Conservation (phyloP, 2,113 vertebrate genomes). For the Tylochromis polylepis region DNA sequence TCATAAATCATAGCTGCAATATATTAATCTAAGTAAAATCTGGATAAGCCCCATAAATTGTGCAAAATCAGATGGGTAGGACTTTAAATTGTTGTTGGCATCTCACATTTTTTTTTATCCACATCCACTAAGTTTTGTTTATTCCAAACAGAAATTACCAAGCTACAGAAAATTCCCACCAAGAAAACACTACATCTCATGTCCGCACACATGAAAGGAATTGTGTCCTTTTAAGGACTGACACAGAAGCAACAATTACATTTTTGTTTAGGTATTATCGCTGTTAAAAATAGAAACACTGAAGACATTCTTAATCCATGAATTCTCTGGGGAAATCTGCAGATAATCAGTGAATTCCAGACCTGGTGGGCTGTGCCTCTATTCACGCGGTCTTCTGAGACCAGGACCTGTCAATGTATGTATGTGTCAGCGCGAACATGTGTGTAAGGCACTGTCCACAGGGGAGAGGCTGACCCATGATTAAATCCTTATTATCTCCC, state of each 20-base stretch:
- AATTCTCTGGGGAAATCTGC: constrained; percentile 57
- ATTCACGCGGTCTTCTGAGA: constrained; percentile 31
- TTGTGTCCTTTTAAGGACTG: constrained; percentile 8
- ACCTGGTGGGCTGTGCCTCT: constrained; percentile 26
- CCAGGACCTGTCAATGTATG: constrained; percentile 11
- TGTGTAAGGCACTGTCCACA: background rate
- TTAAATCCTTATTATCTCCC: constrained; percentile 61
- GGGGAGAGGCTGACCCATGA: constrained; percentile 12
- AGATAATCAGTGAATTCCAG: constrained; percentile 62
- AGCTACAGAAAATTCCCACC: background rate
- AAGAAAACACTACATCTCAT: background rate
- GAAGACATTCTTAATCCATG: constrained; percentile 6
- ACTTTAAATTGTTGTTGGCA: background rate
- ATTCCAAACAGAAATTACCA: background rate
- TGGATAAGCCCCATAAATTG: background rate
- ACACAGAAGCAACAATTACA: constrained; percentile 4
- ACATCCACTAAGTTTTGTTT: background rate
- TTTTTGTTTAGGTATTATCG: constrained; percentile 16
- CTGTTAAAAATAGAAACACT: constrained; percentile 23
- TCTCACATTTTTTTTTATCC: background rate
- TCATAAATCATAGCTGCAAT: background rate
- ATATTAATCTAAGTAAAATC: background rate
- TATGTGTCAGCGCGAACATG: background rate
- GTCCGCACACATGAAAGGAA: background rate
- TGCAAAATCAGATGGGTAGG: background rate